phyloP scores from a whole-genome alignment of 1,140 invertebrate genomes.

The Sarcophaga peregrina region DNA sequence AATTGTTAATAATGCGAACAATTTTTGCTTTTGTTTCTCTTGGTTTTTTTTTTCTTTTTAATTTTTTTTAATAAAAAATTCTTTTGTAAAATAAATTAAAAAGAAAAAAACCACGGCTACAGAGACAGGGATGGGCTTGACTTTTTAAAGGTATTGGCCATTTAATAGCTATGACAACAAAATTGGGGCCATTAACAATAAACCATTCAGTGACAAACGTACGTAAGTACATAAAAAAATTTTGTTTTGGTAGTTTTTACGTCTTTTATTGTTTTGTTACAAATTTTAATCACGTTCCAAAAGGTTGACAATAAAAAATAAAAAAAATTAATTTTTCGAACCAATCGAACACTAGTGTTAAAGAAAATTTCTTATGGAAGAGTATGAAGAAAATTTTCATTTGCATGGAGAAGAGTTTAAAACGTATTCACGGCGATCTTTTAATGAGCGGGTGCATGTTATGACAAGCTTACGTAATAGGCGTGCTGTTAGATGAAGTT shows the following conservation, averaged over 20 bases:
- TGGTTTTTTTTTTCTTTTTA: too few species aligned
- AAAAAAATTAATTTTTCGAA: neutral
- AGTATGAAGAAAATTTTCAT: too few species aligned
- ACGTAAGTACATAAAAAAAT: neutral
- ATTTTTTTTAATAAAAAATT: neutral
- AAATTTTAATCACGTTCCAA: conserved; percentile 26
- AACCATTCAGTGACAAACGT: conserved; percentile 4
- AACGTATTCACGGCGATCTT: too few species aligned
- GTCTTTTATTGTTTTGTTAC: neutral
- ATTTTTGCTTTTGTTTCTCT: neutral
- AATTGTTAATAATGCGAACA: neutral
- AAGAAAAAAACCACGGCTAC: too few species aligned
- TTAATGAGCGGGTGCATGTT: too few species aligned
- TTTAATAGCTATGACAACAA: neutral
- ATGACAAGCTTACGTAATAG: too few species aligned
- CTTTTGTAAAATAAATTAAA: neutral
- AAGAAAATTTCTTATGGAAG: too few species aligned
- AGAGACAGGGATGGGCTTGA: neutral
- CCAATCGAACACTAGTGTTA: too few species aligned
- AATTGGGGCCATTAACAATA: conserved; percentile 28
- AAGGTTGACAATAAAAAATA: conserved; percentile 26
- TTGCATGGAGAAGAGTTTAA: too few species aligned
- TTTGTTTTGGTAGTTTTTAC: neutral
- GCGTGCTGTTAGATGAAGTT: too few species aligned
- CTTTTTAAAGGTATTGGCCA: neutral